A percentile compares a stretch with the other conserved stretches of the same genome.
These are phyloP conservation scores for Tetragnatha versicolor DNA, from an alignment of 1,140 invertebrate species.

Conservation along the genomic window DNA sequence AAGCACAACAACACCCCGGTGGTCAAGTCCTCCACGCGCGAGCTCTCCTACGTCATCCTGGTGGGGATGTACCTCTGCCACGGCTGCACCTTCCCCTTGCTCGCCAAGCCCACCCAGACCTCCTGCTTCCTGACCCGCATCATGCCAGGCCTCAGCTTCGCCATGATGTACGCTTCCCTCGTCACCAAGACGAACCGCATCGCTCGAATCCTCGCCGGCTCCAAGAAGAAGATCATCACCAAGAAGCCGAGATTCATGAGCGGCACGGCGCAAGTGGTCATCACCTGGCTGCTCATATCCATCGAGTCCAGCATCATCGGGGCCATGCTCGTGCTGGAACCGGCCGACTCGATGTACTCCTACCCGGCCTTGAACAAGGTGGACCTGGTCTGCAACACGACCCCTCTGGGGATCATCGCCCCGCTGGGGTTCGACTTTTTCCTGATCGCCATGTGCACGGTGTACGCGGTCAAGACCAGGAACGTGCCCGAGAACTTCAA, in stretches of 20 bases:
- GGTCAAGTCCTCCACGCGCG: slow-evolving; percentile 74
- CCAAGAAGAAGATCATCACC: slow-evolving; percentile 81
- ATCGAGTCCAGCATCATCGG: slow-evolving; percentile 76
- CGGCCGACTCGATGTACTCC: slow-evolving; percentile 70
- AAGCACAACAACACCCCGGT: slow-evolving; percentile 75
- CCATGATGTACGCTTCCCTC: slow-evolving; percentile 83
- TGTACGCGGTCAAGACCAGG: slow-evolving; percentile 85
- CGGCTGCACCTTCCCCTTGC: slow-evolving; percentile 72
- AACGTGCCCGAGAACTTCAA: slow-evolving; percentile 91
- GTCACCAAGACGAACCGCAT: slow-evolving; percentile 88
- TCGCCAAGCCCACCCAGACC: slow-evolving; percentile 73
- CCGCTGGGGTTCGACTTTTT: slow-evolving; percentile 82
- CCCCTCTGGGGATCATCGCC: slow-evolving; percentile 72
- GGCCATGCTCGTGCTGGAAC: slow-evolving; percentile 75
- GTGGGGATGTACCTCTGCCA: slow-evolving; percentile 70
- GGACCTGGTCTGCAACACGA: slow-evolving; percentile 75
- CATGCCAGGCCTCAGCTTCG: slow-evolving; percentile 79
- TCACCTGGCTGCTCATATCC: slow-evolving; percentile 73
- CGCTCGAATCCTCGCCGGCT: slow-evolving; percentile 81
- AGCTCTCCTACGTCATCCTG: slow-evolving; percentile 76
- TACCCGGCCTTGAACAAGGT: slow-evolving; percentile 69
- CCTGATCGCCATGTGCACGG: slow-evolving; percentile 79
- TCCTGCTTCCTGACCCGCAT: slow-evolving; percentile 74
- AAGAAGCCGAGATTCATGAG: slow-evolving; percentile 76
- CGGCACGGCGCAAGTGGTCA: slow-evolving; percentile 72